Evolutionary conservation across 2,113 vertebrate genomes (phyloP).

Genomic region (Platysteira castanea): DNA sequence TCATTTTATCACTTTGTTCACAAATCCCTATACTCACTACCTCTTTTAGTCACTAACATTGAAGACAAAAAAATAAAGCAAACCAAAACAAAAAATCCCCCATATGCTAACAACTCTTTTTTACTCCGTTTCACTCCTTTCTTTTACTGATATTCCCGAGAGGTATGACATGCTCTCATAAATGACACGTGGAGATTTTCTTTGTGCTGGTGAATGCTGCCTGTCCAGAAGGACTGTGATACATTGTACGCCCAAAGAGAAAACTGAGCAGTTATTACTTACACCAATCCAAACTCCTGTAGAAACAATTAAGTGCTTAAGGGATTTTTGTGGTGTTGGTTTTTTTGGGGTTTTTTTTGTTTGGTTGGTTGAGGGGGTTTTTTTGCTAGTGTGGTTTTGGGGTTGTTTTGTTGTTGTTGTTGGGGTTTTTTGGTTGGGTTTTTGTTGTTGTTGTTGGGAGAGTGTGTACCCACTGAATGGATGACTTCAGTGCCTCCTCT

Average conservation of each 20-base stretch:
- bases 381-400: not conserved
- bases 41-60: not conserved
- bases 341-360: not conserved
- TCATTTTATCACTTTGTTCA: not conserved
- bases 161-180: not conserved
- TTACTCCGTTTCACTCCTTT: not conserved
- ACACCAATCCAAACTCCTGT: not conserved
- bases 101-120: not conserved
- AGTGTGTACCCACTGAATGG: not conserved
- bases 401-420: not conserved
- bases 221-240: not conserved
- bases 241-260: not conserved
- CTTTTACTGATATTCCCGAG: not conserved
- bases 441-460: not conserved
- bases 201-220: not conserved
- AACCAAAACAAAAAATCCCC: not conserved
- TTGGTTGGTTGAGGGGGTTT: not conserved
- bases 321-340: not conserved
- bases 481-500: not conserved
- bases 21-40: not conserved
- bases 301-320: not conserved
- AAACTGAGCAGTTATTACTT: not conserved
- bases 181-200: not conserved
- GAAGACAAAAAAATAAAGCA: not conserved
- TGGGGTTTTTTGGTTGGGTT: not conserved